These are phyloP conservation scores for Enteromius mattozi DNA, from an alignment of 2,797 vertebrate species.

Conservation along the genomic window DNA sequence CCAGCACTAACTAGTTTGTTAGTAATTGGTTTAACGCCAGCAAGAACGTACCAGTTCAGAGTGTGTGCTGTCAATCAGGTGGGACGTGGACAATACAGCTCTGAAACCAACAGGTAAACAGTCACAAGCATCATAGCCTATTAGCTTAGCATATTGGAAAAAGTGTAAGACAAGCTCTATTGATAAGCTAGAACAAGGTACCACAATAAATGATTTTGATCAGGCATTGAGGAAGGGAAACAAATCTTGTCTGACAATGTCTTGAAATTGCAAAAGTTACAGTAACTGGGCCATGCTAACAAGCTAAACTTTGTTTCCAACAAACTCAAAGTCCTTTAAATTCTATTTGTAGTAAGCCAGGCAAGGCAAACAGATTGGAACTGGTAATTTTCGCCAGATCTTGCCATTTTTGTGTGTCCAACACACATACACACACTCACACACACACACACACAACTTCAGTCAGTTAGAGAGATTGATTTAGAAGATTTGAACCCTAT, in stretches of 20 bases:
- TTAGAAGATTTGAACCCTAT: conserved; percentile 29
- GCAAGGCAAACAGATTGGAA: conserved; percentile 8
- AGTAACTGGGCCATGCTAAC: background rate
- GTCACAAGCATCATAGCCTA: background rate
- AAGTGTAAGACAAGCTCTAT: background rate
- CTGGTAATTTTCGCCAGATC: background rate
- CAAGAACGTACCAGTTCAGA: conserved; percentile 94
- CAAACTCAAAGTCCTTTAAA: background rate
- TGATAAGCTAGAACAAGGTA: background rate
- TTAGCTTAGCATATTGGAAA: background rate
- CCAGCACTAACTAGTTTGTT: conserved; percentile 79
- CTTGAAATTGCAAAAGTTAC: background rate
- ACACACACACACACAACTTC: background rate
- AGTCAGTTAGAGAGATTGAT: conserved; percentile 2
- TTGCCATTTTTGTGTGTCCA: conserved; percentile 1
- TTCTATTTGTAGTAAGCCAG: background rate
- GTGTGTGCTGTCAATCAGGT: conserved; percentile 95
- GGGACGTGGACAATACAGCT: conserved; percentile 92
- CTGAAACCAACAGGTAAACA: conserved; percentile 90
- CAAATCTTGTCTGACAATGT: background rate
- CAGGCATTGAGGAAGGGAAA: background rate
- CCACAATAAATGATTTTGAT: background rate
- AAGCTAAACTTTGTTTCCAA: background rate
- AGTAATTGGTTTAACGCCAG: conserved; percentile 90
- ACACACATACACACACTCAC: background rate